Conservation (phyloP, 2,797 vertebrate species). For the Hippopotamyrus pictus region DNA sequence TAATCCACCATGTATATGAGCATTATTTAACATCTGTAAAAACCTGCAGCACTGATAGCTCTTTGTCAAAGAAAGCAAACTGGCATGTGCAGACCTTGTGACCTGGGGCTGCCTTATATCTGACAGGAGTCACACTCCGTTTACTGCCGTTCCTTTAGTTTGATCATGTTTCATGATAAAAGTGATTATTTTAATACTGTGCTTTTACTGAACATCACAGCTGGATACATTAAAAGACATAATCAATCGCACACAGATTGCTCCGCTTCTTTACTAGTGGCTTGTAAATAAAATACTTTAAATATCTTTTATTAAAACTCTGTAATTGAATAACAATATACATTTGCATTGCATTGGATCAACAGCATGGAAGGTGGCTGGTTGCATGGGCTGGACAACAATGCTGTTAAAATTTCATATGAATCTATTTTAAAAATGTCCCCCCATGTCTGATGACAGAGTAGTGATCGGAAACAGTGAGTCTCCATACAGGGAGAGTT, state of each 20-base stretch:
- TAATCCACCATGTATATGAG: background rate
- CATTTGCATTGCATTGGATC: background rate
- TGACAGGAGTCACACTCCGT: slow-evolving; percentile 34
- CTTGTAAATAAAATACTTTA: background rate
- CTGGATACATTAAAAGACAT: slow-evolving; percentile 68
- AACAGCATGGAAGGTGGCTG: background rate
- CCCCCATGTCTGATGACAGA: background rate
- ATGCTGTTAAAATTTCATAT: background rate
- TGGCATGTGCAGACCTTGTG: background rate
- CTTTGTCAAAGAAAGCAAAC: background rate
- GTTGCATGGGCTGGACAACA: background rate
- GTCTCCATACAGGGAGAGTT: background rate
- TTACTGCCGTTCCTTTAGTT: slow-evolving; percentile 47
- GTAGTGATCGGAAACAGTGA: background rate
- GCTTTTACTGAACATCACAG: slow-evolving; percentile 60
- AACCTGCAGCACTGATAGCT: background rate
- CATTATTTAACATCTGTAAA: background rate
- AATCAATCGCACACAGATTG: slow-evolving; percentile 40
- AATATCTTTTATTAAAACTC: background rate
- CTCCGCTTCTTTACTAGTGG: slow-evolving; percentile 7
- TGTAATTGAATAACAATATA: background rate
- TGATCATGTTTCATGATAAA: slow-evolving; percentile 41
- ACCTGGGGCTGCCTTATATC: background rate
- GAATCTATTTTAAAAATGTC: background rate
- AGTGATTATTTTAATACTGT: slow-evolving; percentile 53